Evolutionary conservation across 2,888 invertebrate genomes (phyloP).

Genomic region (Drosophila buzzatii): DNA sequence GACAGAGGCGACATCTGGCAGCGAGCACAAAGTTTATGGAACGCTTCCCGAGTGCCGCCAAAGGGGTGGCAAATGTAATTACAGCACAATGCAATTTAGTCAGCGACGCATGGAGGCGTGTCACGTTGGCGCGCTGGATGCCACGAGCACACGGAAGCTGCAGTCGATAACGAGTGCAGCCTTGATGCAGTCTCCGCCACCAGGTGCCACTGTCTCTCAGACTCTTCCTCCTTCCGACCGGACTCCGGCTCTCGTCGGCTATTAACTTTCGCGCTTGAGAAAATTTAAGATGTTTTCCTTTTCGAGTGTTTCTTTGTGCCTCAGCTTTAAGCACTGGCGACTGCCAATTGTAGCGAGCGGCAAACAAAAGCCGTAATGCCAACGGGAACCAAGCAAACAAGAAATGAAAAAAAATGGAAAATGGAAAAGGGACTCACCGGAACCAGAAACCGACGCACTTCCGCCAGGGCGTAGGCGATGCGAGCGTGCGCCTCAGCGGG

Average conservation of each 20-base stretch:
- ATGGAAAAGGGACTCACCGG: conserved; percentile 87
- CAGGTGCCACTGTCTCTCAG: not conserved
- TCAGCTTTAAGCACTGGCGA: conserved; percentile 51
- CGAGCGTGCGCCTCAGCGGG: conserved; percentile 95
- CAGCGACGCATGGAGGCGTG: conserved; percentile 46
- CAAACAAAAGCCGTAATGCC: conserved; percentile 27
- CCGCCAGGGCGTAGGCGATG: conserved; percentile 93
- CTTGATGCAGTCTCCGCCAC: conserved; percentile 42
- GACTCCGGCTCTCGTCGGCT: conserved; percentile 5
- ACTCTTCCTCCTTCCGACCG: no score
- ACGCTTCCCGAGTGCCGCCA: conserved; percentile 14
- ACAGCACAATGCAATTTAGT: conserved; percentile 79
- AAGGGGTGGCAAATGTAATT: conserved; percentile 70
- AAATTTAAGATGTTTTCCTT: conserved; percentile 63
- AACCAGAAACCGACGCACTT: conserved; percentile 92
- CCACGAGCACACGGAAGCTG: conserved; percentile 64
- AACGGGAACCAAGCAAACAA: conserved; percentile 19
- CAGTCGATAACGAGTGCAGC: conserved; percentile 76
- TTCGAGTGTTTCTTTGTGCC: conserved; percentile 15
- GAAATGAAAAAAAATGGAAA: not conserved
- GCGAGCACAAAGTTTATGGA: conserved; percentile 29
- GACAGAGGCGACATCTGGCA: conserved; percentile 53
- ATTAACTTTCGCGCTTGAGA: conserved; percentile 42
- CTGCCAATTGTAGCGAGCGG: conserved; percentile 1
- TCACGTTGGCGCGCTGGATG: conserved; percentile 1